Evolutionary conservation across 2,113 vertebrate species (phyloP).

Genomic region (Boleophthalmus pectinirostris): DNA sequence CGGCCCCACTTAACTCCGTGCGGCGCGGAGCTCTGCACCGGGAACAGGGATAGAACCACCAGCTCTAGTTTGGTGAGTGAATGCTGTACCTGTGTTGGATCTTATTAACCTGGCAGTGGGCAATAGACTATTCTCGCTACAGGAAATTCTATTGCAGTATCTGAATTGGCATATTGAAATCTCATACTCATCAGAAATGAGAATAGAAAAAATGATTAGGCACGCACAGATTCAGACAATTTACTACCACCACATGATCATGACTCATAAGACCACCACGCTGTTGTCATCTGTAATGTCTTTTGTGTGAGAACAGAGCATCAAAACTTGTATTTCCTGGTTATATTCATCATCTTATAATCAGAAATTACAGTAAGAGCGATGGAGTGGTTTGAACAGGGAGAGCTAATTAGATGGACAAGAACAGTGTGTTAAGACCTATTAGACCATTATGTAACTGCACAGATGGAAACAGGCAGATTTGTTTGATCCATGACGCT

Average conservation of each 20-base stretch:
- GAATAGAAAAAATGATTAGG: not conserved
- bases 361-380: not conserved
- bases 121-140: not conserved
- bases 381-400: not conserved
- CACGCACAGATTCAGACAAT: constrained; percentile 1
- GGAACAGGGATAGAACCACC: too few species aligned
- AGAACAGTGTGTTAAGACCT: not conserved
- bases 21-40: too few species aligned
- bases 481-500: not conserved
- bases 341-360: not conserved
- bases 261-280: not conserved
- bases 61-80: too few species aligned
- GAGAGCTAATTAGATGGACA: not conserved
- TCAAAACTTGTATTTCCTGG: not conserved
- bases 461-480: not conserved
- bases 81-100: too few species aligned
- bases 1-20: too few species aligned
- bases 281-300: not conserved
- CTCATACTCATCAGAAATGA: not conserved
- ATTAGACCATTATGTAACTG: not conserved
- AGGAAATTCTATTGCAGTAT: not conserved
- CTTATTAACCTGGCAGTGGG: too few species aligned
- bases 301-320: constrained; percentile 1
- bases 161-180: not conserved
- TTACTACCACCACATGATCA: not conserved